Base-by-base conservation (phyloP, 2,113 vertebrate species). In the Peucedramus taeniatus region DNA sequence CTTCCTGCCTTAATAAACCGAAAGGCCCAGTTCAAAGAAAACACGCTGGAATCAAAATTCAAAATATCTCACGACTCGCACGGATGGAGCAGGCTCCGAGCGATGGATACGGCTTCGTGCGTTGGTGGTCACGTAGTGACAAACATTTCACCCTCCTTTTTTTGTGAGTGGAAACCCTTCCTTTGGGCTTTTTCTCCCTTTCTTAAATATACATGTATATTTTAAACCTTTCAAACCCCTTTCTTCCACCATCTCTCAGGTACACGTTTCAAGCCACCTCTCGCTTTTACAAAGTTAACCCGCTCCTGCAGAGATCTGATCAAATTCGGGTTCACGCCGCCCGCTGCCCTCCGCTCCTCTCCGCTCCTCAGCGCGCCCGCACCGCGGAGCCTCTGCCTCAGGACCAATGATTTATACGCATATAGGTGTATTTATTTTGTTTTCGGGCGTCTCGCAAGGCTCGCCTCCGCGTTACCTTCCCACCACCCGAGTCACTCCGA, bases 21-120 rank as follows among this genome's bases (percentile, higher is more conserved):
- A 97, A 85, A 87, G 79, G 78, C 93, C 71, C 86, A 56, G 66
- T 94, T 94, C 82, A 94, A 96, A 96, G 89, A 84, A 93, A 68
- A 96, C 90, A 91, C 75, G 40, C 76, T 88, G 86, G 81, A 89
- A 85, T 93, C 87, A 93, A 94, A 94, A 97, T 96, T 95, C 96
- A 77, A 59, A 86, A 72, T 96, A 93, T 86, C 77, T 92, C 94
- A 26, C 42, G 39, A 45, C 87, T 89, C 77, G 14, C 66, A 54
- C 35, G 87, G 75, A 45, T 37, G 21, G 70, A 94, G 87, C 87
- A 78, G 94, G 75, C 96, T 92, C 57, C 40, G 49, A 91, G 86
- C 77, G n/a, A 79, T 51, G 59, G 44, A 13, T 42, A 51, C 85
- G 21, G 63, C 54, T 93, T 66, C 75, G 6, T 68, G 96, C 87